Conservation (phyloP, 2,888 invertebrate genomes). For the Pandemis corylana region DNA sequence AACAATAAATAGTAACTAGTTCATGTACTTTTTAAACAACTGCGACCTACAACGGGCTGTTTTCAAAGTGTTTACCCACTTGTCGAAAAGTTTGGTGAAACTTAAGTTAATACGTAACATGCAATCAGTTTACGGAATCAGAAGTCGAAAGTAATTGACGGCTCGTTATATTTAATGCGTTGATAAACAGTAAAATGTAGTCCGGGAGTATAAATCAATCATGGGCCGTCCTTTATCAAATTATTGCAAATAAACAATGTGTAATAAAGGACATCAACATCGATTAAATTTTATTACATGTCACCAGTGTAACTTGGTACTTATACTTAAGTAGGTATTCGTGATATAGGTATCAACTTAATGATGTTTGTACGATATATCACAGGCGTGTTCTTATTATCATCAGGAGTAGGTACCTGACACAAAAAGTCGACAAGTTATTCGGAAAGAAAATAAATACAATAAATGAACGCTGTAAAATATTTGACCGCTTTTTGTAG, state of each 20-base stretch:
- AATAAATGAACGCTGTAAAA: conserved; percentile 14
- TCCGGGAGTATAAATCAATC: conserved; percentile 2
- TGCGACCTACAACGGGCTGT: conserved; percentile 8
- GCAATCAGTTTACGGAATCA: not conserved
- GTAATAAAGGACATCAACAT: conserved; percentile 13
- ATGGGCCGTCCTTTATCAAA: conserved; percentile 9
- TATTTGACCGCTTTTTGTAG: conserved; percentile 16
- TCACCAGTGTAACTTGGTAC: not conserved
- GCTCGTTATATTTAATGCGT: conserved; percentile 29
- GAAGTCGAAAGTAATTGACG: conserved; percentile 19
- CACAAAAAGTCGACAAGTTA: conserved; percentile 14
- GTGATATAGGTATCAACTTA: conserved; percentile 2
- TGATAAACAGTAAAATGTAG: conserved; percentile 18
- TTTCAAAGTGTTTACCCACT: conserved; percentile 22
- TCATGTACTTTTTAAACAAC: not conserved
- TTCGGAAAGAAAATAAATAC: conserved; percentile 12
- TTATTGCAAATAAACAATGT: conserved; percentile 11
- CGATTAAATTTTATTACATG: conserved; percentile 6
- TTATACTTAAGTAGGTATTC: not conserved
- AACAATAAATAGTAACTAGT: conserved; percentile 16
- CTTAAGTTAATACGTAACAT: conserved; percentile 13
- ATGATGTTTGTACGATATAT: not conserved
- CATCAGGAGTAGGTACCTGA: not conserved
- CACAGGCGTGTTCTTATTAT: conserved; percentile 2
- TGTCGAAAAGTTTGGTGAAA: conserved; percentile 6